Conservation (phyloP, 2,888 invertebrate species). For the Brenthis hecate region DNA sequence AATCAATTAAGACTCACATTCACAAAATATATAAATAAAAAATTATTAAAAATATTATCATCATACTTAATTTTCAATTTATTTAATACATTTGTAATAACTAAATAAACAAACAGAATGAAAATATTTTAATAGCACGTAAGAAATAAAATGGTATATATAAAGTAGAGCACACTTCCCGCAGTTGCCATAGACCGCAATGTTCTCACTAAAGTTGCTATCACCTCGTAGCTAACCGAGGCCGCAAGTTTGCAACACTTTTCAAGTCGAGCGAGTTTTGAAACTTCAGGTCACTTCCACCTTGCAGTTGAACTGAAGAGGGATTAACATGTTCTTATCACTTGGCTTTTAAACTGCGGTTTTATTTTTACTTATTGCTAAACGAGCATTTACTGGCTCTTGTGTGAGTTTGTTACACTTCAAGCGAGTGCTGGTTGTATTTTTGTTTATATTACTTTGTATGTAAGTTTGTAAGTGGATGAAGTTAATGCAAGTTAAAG, state of each 20-base stretch:
- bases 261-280: slow-evolving; percentile 40
- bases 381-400: slow-evolving; percentile 4
- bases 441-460: slow-evolving; percentile 8
- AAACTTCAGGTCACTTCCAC: slow-evolving; percentile 42
- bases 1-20: neutral
- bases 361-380: slow-evolving; percentile 24
- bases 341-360: slow-evolving; percentile 38
- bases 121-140: neutral
- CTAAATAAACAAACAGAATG: neutral
- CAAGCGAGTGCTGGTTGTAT: neutral
- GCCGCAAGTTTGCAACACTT: slow-evolving; percentile 61
- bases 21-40: neutral
- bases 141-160: slow-evolving; percentile 3
- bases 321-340: slow-evolving; percentile 43
- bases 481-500: neutral
- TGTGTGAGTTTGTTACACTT: slow-evolving; percentile 3
- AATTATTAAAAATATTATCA: too few relatives aligned
- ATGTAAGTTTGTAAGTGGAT: neutral
- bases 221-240: slow-evolving; percentile 51
- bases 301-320: slow-evolving; percentile 38
- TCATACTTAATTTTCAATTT: too few relatives aligned
- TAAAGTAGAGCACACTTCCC: slow-evolving; percentile 36
- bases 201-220: slow-evolving; percentile 60
- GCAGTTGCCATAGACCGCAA: slow-evolving; percentile 49
- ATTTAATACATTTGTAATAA: neutral